Evolutionary conservation across 2,113 vertebrate genomes (phyloP).

Genomic region (Platycercus adscitus): DNA sequence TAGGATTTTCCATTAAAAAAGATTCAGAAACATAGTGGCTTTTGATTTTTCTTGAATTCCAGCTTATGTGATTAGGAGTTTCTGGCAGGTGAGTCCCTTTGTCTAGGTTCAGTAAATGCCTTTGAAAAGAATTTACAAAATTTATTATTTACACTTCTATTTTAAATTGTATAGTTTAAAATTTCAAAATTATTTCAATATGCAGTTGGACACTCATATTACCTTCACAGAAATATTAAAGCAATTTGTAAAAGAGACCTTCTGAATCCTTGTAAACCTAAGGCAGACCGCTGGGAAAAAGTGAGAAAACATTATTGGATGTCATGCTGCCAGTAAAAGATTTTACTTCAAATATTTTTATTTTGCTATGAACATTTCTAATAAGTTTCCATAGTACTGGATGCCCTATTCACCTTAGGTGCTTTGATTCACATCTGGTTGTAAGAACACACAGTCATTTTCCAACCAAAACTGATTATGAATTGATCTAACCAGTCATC

Average conservation of each 20-base stretch:
- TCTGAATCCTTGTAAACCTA: neutral
- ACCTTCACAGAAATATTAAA: neutral
- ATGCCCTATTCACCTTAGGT: neutral
- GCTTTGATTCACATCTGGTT: neutral
- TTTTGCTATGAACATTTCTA: neutral
- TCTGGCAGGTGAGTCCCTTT: neutral
- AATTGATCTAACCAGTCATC: neutral
- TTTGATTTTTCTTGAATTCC: neutral
- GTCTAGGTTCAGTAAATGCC: neutral
- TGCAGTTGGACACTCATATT: neutral
- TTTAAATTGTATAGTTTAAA: neutral
- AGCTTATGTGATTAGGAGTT: neutral
- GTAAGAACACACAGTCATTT: neutral
- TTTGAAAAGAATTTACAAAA: neutral
- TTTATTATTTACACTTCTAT: neutral
- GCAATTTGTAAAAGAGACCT: neutral
- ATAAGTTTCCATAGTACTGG: neutral
- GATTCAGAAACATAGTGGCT: neutral
- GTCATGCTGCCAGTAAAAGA: neutral
- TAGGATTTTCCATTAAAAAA: neutral
- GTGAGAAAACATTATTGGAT: neutral
- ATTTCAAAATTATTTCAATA: neutral
- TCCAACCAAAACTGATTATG: neutral
- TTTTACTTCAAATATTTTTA: neutral
- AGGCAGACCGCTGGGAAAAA: neutral